These are phyloP conservation scores for Ammodramus savannarum DNA, from an alignment of 2,113 vertebrate genomes.

Conservation along the genomic window DNA sequence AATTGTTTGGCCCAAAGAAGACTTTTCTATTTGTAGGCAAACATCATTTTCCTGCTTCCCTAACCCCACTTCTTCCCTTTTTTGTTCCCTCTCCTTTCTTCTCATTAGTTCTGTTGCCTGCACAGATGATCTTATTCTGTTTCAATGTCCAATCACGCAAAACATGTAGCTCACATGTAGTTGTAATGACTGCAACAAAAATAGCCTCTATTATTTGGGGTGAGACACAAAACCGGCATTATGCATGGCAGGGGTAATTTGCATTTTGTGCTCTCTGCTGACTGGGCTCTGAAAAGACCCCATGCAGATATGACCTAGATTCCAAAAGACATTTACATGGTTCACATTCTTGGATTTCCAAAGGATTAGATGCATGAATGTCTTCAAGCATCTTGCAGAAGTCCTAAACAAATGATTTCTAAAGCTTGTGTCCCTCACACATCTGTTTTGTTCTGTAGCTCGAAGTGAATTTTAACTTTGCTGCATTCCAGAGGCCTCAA, in stretches of 20 bases:
- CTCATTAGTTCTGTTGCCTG: constrained; percentile 35
- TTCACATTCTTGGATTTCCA: constrained; percentile 51
- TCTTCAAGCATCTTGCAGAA: constrained; percentile 22
- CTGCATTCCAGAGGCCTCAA: neutral
- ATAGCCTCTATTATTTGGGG: constrained; percentile 37
- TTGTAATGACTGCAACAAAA: constrained; percentile 40
- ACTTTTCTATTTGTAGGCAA: constrained; percentile 38
- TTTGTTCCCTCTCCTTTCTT: constrained; percentile 33
- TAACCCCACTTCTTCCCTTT: constrained; percentile 16
- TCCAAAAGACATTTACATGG: constrained; percentile 25
- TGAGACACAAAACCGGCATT: constrained; percentile 22
- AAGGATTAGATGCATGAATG: constrained; percentile 31
- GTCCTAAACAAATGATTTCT: neutral
- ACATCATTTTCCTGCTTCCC: neutral
- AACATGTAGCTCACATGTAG: constrained; percentile 45
- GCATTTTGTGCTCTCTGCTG: constrained; percentile 54
- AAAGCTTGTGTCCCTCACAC: neutral
- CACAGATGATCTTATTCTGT: constrained; percentile 21
- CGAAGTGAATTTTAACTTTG: neutral
- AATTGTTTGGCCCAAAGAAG: constrained; percentile 1
- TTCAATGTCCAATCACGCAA: constrained; percentile 33
- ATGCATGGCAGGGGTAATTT: constrained; percentile 41
- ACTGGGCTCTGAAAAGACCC: constrained; percentile 43
- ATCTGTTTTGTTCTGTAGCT: neutral
- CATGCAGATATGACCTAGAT: constrained; percentile 54